phyloP scores from a whole-genome alignment of 2,797 vertebrate genomes.

The Danio jaintianensis region DNA sequence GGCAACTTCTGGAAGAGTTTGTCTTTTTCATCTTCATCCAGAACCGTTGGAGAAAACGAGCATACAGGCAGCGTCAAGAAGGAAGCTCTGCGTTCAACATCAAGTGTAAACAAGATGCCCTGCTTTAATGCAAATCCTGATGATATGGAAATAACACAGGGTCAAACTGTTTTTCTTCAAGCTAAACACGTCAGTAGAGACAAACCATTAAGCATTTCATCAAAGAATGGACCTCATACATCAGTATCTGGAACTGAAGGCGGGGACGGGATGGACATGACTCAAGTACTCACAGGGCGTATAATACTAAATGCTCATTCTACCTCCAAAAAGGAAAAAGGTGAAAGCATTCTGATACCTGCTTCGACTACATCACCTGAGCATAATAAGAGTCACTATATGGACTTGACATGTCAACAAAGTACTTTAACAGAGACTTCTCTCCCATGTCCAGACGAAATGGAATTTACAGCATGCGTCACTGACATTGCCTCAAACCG shows the following conservation, averaged over 20 bases:
- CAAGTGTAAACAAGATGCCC: background rate
- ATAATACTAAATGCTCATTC: conserved; percentile 13
- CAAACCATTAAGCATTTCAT: conserved; percentile 20
- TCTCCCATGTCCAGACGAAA: conserved; percentile 44
- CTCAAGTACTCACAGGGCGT: conserved; percentile 4
- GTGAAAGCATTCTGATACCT: background rate
- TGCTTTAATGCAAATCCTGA: conserved; percentile 4
- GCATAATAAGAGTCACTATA: conserved; percentile 6
- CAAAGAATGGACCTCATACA: conserved; percentile 9
- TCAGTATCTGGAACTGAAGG: background rate
- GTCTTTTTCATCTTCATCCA: background rate
- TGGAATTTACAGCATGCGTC: conserved; percentile 32
- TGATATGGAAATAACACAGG: conserved; percentile 73
- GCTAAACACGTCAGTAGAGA: conserved; percentile 52
- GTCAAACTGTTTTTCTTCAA: conserved; percentile 71
- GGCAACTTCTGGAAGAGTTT: conserved; percentile 34
- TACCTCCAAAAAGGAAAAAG: background rate
- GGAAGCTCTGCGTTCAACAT: background rate
- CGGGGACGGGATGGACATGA: conserved; percentile 33
- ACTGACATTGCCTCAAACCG: conserved; percentile 21
- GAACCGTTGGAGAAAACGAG: background rate
- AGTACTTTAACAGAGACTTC: conserved; percentile 1
- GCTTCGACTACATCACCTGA: background rate
- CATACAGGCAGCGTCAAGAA: background rate
- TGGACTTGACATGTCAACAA: conserved; percentile 22